Base-by-base conservation (phyloP, 2,113 vertebrate species). In the Prionailurus bengalensis region DNA sequence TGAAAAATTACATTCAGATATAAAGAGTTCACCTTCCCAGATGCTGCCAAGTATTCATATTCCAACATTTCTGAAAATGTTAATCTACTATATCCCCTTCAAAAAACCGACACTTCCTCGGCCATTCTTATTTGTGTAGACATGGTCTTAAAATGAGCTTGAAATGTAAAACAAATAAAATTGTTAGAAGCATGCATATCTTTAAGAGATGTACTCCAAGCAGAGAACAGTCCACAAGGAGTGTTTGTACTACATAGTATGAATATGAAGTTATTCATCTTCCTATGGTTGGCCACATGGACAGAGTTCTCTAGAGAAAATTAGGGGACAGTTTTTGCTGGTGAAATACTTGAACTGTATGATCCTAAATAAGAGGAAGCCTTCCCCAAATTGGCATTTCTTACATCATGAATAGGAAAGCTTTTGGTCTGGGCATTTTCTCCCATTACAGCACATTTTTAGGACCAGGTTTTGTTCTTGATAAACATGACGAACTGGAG, bases 41-140 rank as follows among this genome's bases (percentile, higher is more conserved):
- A 29, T 68, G 70, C 31, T 81, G 45, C 73, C n/a, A 66, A 36
- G 21, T 31, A 71, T 91, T 82, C n/a, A 33, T 73, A 95, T 53
- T 95, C 68, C 27, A 82, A 93, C 48, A 76, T 95, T 61, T 93
- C 71, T 70, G 74, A 86, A 95, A 91, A 81, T 65, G n/a, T 17
- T 29, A 51, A 55, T 85, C 16, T 71, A 13, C n/a, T 55, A 53
- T 1, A 39, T 63, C 58, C 45, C 51, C n/a, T 95, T 95, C n/a
- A 86, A 86, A 76, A n/a, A 78, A 19, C 0, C 63, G 61, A 53
- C 11, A 48, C 27, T 74, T 89, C 39, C 29, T 58, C 8, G 87
- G 53, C 82, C 71, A 61, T 91, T 97, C 79, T 91, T 33, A 83
- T 63, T 70, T 73, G 29, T 53, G 61, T 63, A 91, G 61, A 39